Base-by-base conservation (phyloP, 2,113 vertebrate genomes). In the Halcyon malimbica region DNA sequence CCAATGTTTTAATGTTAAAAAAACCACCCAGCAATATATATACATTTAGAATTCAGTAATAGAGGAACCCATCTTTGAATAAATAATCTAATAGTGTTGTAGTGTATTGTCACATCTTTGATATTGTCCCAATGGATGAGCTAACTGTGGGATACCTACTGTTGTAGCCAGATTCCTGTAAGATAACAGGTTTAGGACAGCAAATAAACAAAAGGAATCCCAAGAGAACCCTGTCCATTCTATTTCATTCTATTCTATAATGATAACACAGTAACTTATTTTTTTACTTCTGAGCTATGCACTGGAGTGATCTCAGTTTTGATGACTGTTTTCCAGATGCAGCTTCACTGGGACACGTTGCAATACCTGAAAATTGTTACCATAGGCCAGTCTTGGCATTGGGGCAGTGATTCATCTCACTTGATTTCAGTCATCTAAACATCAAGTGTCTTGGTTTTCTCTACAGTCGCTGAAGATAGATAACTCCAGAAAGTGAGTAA, bases 21-120 rank as follows among this genome's bases (percentile, higher is more conserved):
- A 93, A 84, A 74, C 8, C 1, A 26, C 26, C 26, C n/a, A 84
- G 16, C 5, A 74, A 68, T 70, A 56, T 44, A 77, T 84, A 96
- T 94, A 78, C 89, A 95, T 78, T 83, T 86, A 78, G 51, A 93
- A 94, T 87, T 92, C 81, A 41, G 31, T 59, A 89, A 89, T 46
- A 90, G 57, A 90, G n/a, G 71, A 87, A 90, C 51, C 78, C n/a
- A 76, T 10, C 60, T 94, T 94, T 94, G 78, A 81, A 90, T 87
- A 83, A 94, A 80, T 83, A 95, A 81, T 48, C 88, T 93, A 87
- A 93, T 92, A 60, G 18, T 29, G 13, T 50, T 88, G 44, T 78
- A 85, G 37, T 53, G 26, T 57, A 71, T 91, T 31, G 41, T 57
- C 60, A 85, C 21, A 31, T 65, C 81, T 93, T 88, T 94, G 44